Conservation (phyloP, 2,113 vertebrate species). For the Podiceps cristatus region DNA sequence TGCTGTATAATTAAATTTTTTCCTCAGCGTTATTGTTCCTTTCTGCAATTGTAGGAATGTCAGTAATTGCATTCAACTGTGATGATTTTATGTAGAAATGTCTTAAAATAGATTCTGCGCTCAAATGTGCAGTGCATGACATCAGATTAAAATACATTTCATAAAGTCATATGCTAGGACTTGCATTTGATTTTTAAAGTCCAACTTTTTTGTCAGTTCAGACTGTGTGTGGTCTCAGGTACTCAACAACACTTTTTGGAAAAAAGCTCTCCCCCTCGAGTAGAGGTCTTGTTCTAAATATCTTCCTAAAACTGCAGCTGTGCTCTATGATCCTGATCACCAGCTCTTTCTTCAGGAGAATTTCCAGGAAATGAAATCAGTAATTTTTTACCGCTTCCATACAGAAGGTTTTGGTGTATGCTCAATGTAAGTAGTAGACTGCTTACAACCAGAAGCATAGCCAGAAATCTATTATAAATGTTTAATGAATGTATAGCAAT, state of each 20-base stretch:
- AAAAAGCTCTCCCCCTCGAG: background rate
- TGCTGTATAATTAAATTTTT: background rate
- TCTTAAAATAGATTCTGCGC: background rate
- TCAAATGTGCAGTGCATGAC: background rate
- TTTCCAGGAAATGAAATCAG: background rate
- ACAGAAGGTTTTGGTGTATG: background rate
- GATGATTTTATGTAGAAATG: background rate
- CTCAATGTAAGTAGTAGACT: background rate
- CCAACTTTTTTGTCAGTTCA: background rate
- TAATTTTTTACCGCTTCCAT: background rate
- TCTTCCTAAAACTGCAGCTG: background rate
- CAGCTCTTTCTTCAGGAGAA: background rate
- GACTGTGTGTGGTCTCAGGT: background rate
- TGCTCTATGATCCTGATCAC: background rate
- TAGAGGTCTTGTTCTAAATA: background rate
- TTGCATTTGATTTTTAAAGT: background rate
- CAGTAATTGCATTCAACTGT: background rate
- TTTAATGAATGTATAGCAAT: background rate
- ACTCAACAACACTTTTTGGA: background rate
- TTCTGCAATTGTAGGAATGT: background rate
- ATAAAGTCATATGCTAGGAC: background rate
- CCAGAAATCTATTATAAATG: background rate
- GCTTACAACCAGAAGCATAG: background rate
- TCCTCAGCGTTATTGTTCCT: background rate
- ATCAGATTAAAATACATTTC: background rate